A percentile compares a stretch with the other conserved stretches of the same genome.
These are phyloP conservation scores for Eucidaris tribuloides DNA, from an alignment of 35 echinoderm and acorn worm species.

Conservation along the genomic window DNA sequence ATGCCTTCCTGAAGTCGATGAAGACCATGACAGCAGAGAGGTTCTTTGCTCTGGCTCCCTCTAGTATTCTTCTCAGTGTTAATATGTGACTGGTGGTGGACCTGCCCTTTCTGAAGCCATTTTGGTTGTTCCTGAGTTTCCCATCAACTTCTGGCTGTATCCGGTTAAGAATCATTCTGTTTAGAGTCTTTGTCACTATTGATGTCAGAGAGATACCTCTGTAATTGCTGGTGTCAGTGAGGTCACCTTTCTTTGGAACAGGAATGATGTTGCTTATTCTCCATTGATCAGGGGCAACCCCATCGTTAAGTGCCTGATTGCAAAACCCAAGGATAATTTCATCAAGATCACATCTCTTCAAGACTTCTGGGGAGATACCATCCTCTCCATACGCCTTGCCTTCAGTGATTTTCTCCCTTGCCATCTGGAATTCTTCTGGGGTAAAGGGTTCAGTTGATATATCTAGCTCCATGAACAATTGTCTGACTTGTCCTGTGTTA, in stretches of 20 bases:
- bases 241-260: constrained; percentile 10
- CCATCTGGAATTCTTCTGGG: neutral
- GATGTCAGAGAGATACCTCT: constrained; percentile 8
- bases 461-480: neutral
- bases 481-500: neutral
- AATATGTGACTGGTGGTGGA: neutral
- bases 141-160: too few relatives aligned
- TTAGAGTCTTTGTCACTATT: neutral
- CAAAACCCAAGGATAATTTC: neutral
- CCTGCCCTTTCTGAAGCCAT: neutral
- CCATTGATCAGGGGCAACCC: neutral
- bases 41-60: neutral
- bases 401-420: neutral
- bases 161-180: neutral
- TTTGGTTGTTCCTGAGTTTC: neutral
- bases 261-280: neutral
- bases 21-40: neutral
- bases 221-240: neutral
- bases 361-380: neutral
- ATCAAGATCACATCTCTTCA: too few relatives aligned
- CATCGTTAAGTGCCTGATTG: neutral
- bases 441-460: neutral
- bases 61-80: too few relatives aligned
- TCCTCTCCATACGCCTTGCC: neutral
- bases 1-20: neutral